Evolutionary conservation across 2,113 vertebrate genomes (phyloP).

Genomic region (Dicrurus megarhynchus): DNA sequence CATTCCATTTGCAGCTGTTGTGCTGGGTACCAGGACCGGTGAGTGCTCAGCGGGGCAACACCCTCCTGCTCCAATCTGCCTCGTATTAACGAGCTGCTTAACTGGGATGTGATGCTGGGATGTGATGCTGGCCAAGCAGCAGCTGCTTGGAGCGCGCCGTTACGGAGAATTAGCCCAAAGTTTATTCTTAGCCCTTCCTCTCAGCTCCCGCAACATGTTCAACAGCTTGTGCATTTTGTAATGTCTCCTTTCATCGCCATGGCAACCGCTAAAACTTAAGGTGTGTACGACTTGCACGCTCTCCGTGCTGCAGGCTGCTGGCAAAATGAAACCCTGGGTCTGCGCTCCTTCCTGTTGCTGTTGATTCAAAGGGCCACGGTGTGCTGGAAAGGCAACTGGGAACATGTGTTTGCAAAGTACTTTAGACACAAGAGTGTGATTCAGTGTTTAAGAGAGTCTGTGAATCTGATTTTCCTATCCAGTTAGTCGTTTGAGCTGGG

Average conservation of each 20-base stretch:
- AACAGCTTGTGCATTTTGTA: conserved; percentile 81
- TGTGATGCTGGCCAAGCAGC: conserved; percentile 15
- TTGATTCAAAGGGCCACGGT: background rate
- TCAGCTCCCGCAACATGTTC: conserved; percentile 72
- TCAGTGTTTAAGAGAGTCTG: background rate
- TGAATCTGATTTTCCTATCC: background rate
- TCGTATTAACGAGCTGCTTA: conserved; percentile 35
- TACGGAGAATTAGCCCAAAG: conserved; percentile 69
- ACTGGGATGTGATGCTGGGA: background rate
- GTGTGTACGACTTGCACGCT: conserved; percentile 51
- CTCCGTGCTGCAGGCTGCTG: conserved; percentile 53
- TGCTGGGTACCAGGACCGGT: background rate
- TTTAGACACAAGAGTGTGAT: background rate
- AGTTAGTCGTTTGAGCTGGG: background rate
- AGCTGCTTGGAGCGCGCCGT: conserved; percentile 26
- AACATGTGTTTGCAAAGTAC: conserved; percentile 8
- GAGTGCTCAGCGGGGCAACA: background rate
- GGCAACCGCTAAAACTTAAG: conserved; percentile 78
- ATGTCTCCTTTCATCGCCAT: conserved; percentile 74
- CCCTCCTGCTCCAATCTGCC: background rate
- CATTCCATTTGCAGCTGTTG: background rate
- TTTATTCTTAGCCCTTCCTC: conserved; percentile 77
- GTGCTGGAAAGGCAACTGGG: conserved; percentile 28
- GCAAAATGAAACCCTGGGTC: conserved; percentile 29
- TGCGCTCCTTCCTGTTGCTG: background rate